Evolutionary conservation across 2,797 vertebrate genomes (phyloP), one percentile per base, ranked within the genome.

Genomic region (Sylvia borin): DNA sequence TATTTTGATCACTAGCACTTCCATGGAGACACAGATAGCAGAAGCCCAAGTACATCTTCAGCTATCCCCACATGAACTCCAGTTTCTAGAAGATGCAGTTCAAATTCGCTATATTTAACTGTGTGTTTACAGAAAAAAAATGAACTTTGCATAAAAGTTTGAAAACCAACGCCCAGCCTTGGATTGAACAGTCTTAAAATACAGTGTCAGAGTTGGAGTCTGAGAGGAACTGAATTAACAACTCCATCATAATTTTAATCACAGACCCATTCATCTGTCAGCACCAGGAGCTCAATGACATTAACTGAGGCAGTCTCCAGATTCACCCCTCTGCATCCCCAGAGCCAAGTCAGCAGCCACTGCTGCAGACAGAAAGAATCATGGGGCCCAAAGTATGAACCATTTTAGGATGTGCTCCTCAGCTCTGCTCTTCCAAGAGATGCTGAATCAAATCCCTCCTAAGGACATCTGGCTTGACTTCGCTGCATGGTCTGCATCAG

Each of bases 1-100:
- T 92, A 85, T 91, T 92, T 93, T 94, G 88, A 74, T 74, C 70
- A 81, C 50, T 94, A 32, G 79, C 51, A 85, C 67, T 92, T 87
- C 77, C 90, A 92, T 47, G 47, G 71, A 61, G 62, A 84, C 70
- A 58, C 29, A 86, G 57, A 80, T 12, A 92, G 45, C n/a, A 79
- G 61, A 22, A 93, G 51, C 34, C 32, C 66, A 42, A 82, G 64
- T 6, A 58, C 13, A 62, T 20, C 29, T 76, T 55, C 77, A 92
- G 65, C 24, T 95, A 82, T 50, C 65, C 82, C 62, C 75, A 83
- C 0, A 2, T 27, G 62, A 91, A 80, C 57, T 70, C 38, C 5
- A 3, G 4, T 32, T 92, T 91, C 60, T 31, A 76, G 13, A 92
- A 67, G 26, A 68, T 12, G 2, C 40, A 73, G 20, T 24, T 82